These are phyloP conservation scores for Lagodon rhomboides DNA, from an alignment of 2,797 vertebrate genomes.

Conservation along the genomic window DNA sequence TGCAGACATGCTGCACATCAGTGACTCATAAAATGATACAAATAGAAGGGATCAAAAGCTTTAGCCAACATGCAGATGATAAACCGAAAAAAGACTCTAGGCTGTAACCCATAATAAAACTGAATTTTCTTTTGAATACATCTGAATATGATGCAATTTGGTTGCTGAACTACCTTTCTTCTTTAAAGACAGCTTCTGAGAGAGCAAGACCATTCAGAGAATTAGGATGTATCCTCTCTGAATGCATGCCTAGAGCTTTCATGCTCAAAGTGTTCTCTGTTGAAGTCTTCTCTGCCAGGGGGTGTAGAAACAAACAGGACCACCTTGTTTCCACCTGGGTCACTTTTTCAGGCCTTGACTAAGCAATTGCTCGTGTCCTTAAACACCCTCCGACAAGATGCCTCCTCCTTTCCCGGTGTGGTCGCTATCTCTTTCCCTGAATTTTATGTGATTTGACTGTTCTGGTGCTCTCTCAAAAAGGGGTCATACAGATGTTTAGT, in stretches of 20 bases:
- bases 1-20: neutral
- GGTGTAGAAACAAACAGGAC: neutral
- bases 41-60: neutral
- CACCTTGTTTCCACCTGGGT: neutral
- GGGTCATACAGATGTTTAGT: neutral
- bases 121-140: neutral
- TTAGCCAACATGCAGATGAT: neutral
- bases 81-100: neutral
- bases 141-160: neutral
- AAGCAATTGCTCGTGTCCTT: neutral
- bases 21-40: neutral
- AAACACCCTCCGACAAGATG: neutral
- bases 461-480: neutral
- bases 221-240: neutral
- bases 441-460: neutral
- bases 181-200: neutral
- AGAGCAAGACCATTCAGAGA: neutral
- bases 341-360: neutral
- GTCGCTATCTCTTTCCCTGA: neutral
- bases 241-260: neutral
- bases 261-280: neutral
- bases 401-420: neutral
- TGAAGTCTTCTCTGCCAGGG: neutral
- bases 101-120: neutral
- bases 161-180: neutral